Evolutionary conservation across 2,113 vertebrate species (phyloP), one percentile per base, ranked within the genome.

Genomic region (Podilymbus podiceps): DNA sequence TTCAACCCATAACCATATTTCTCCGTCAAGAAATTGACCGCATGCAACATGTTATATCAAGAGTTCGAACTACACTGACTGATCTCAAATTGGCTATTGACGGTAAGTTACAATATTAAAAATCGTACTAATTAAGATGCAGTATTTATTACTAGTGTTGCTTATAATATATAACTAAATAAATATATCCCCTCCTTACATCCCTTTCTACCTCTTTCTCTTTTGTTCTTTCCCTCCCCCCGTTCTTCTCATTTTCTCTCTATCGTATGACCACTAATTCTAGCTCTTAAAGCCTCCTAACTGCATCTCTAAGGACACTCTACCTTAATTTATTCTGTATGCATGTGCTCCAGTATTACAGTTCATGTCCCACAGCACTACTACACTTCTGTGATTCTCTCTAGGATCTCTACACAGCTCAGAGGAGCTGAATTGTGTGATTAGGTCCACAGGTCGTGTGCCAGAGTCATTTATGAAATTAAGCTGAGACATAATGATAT

Each of bases 1-100:
- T 98, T 73, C 97, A 99, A 96, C 98, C 98, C 79, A 98, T 98
- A 33, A 99, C 98, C 85, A 99, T 99, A 95, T 99, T 99, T 97
- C 97, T 99, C 42, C 96, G 94, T 16, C 98, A 99, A 92, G 98
- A 99, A 97, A 94, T 99, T 88, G 98, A 98, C 91, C 96, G 97
- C 49, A 99, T 99, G 98, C 98, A 99, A 82, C 96, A 95, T 22
- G 97, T 99, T 91, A 96, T 99, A 74, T 92, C 97, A 59, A 93
- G 93, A 30, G 98, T 99, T 56, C 97, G 98, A 89, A 89, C 87
- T 89, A 98, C 98, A 27, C 97, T 99, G 92, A 98, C 91, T 27
- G 98, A 99, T 95, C 98, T 99, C 72, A 97, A 96, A 56, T 94
- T 99, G 88, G 98, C 98, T 88, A 99, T 99, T 5, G 98, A 99